These are phyloP conservation scores for Lytechinus pictus DNA, from an alignment of 35 echinoderm and acorn worm species.

Conservation along the genomic window DNA sequence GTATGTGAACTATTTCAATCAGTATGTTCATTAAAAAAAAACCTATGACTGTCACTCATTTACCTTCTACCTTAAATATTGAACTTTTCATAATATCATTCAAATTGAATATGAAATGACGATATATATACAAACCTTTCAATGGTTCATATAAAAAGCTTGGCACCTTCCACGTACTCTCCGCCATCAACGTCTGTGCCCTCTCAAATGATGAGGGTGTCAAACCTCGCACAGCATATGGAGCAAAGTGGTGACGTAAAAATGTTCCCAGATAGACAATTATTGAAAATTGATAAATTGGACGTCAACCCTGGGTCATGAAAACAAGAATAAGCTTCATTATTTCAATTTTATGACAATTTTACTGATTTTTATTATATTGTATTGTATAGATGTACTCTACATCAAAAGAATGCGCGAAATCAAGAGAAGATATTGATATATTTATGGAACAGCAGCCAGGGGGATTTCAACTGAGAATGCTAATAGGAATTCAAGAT, in stretches of 20 bases:
- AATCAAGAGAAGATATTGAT: background rate
- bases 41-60: background rate
- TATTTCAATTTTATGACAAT: background rate
- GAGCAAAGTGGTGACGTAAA: background rate
- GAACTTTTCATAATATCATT: background rate
- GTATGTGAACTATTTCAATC: background rate
- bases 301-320: background rate
- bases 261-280: background rate
- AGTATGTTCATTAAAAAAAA: background rate
- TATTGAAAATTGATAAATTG: slow-evolving; percentile 4
- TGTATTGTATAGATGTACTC: background rate
- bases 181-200: background rate
- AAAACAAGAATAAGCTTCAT: background rate
- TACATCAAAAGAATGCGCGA: background rate
- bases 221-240: background rate
- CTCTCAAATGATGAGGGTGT: background rate
- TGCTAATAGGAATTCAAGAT: background rate
- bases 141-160: too few relatives aligned
- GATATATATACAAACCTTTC: background rate
- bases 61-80: background rate
- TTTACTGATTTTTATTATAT: background rate
- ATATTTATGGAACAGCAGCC: background rate
- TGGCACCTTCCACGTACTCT: background rate
- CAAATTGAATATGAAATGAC: background rate
- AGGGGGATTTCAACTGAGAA: background rate